A percentile compares a stretch with the other conserved stretches of the same genome.
Conservation (phyloP, 2,888 invertebrate genomes). For the Endotricha flammealis region DNA sequence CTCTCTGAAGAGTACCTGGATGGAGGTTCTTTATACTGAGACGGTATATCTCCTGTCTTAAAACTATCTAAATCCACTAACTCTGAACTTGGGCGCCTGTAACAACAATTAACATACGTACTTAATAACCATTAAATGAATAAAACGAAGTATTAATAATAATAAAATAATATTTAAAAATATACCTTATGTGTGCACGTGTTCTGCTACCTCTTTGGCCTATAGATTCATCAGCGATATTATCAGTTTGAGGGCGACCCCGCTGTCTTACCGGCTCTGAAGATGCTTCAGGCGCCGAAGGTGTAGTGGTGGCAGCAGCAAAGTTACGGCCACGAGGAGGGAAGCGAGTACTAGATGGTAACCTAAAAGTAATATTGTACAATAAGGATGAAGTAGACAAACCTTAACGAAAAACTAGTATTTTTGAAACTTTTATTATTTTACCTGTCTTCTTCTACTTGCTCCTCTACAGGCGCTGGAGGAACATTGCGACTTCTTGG, state of each 20-base stretch:
- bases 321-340: constrained; percentile 83
- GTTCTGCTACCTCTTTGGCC: constrained; percentile 73
- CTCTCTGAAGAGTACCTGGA: constrained; percentile 67
- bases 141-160: too few species aligned
- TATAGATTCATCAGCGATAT: constrained; percentile 65
- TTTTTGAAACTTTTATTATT: background rate
- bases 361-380: constrained; percentile 41
- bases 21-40: constrained; percentile 71
- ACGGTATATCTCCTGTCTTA: constrained; percentile 81
- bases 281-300: constrained; percentile 62
- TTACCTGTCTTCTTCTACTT: constrained; percentile 72
- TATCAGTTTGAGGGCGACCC: constrained; percentile 61
- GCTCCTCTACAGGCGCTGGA: constrained; percentile 71
- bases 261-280: constrained; percentile 63
- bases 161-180: background rate
- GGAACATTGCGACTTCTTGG: constrained; percentile 69
- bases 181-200: constrained; percentile 79
- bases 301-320: constrained; percentile 65
- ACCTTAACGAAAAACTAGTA: constrained; percentile 1
- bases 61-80: constrained; percentile 90
- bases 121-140: too few species aligned
- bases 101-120: constrained; percentile 7
- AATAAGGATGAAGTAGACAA: background rate
- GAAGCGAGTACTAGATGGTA: constrained; percentile 91
- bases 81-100: constrained; percentile 86